Evolutionary conservation across 2,113 vertebrate genomes (phyloP), one percentile per base, ranked within the genome.

Genomic region (Myodes glareolus): DNA sequence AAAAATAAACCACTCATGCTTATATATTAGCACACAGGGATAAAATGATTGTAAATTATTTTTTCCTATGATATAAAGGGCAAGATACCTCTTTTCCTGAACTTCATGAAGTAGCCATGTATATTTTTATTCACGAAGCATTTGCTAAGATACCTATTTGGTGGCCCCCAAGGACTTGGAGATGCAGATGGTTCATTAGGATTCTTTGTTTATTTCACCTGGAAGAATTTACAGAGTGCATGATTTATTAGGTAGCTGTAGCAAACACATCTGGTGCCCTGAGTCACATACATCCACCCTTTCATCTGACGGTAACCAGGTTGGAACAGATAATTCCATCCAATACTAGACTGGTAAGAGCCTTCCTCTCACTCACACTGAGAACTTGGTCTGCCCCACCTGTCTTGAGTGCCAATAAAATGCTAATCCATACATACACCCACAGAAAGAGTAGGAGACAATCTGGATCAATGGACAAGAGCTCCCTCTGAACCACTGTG

Each of bases 201-300:
- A 75, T 88, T 78, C 97, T 96, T 91, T 92, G 81, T 97, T 97
- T 92, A 96, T 96, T 97, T 97, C 95, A 97, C 92, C 76, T 95
- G 68, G 87, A 97, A 85, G 84, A 94, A 95, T 97, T 95, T 96
- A 96, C 91, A 90, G 94, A 97, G 86, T 52, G 80, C 91, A 72
- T 95, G 94, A 97, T 96, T 97, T 97, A 97, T 97, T 97, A 97
- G 94, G 81, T 47, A 93, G 68, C 72, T 94, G 14, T 21, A 95
- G 73, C 63, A 96, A 84, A 72, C 73, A 97, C 96, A 96, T 95
- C 92, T 97, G 96, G 96, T 88, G 16, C 91, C 94, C 93, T 80
- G 77, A 96, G 67, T 94, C 82, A 91, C 17, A 92, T 90, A 82
- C 3, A 0, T 58, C 86, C 87, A 93, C 39, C 0, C 84, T 93